These are phyloP conservation scores for Antennarius striatus DNA, from an alignment of 2,113 vertebrate genomes.

Conservation along the genomic window DNA sequence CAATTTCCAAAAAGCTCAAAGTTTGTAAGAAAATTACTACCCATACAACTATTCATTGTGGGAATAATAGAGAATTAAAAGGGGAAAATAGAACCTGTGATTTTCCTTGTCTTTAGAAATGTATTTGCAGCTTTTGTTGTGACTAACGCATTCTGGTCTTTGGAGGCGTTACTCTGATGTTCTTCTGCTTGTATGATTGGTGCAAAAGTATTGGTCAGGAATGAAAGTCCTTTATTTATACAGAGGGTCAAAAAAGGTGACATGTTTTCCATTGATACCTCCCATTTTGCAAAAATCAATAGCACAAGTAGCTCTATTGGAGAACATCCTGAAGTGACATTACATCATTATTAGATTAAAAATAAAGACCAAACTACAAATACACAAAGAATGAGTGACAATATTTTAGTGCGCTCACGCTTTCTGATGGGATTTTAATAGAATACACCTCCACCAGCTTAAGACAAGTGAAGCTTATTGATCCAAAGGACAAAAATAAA, in stretches of 20 bases:
- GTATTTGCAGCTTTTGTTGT: too few relatives aligned
- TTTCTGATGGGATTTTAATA: conserved; percentile 2
- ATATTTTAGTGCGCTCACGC: too few relatives aligned
- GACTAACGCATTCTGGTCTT: neutral
- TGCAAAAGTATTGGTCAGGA: neutral
- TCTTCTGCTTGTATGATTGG: conserved; percentile 1
- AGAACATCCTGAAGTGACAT: conserved; percentile 18
- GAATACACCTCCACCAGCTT: neutral
- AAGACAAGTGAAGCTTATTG: conserved; percentile 28
- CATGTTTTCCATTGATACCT: too few relatives aligned
- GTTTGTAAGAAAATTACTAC: too few relatives aligned
- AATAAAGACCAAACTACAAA: neutral
- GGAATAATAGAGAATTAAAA: too few relatives aligned
- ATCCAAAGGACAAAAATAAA: conserved; percentile 29
- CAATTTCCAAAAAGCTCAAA: neutral
- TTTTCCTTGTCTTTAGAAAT: too few relatives aligned
- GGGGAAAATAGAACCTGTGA: too few relatives aligned
- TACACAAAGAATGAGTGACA: too few relatives aligned
- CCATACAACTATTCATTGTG: too few relatives aligned
- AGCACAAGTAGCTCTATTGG: neutral
- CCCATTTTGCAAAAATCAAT: too few relatives aligned
- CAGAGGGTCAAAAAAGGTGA: too few relatives aligned
- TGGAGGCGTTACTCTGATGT: neutral
- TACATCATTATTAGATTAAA: neutral
- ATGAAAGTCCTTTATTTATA: too few relatives aligned